phyloP scores from a whole-genome alignment of 2,113 vertebrate species.

The Sprattus sprattus region DNA sequence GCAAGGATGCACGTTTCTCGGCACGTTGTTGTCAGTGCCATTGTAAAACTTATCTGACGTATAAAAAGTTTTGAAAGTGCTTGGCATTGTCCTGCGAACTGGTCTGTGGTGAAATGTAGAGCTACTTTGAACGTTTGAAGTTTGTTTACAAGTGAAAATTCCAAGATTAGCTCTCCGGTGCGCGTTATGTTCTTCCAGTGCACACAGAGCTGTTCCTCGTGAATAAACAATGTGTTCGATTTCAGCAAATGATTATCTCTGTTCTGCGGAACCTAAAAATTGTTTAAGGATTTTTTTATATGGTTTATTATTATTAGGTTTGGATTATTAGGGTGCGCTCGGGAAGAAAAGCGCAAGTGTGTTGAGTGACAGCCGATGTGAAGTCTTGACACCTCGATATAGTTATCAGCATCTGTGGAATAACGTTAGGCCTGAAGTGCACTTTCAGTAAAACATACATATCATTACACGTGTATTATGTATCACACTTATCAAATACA shows the following conservation, averaged over 20 bases:
- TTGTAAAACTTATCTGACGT: neutral
- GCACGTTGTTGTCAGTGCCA: conserved; percentile 21
- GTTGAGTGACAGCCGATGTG: neutral
- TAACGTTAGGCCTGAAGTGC: neutral
- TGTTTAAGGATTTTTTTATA: neutral
- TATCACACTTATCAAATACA: neutral
- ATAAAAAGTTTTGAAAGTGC: neutral
- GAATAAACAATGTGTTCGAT: neutral
- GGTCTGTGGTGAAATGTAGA: neutral
- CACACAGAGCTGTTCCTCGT: conserved; percentile 7
- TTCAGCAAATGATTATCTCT: conserved; percentile 5
- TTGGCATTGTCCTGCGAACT: neutral
- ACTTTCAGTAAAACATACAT: neutral
- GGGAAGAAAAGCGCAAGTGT: neutral
- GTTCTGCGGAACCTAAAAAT: neutral
- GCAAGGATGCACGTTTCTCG: conserved; percentile 27
- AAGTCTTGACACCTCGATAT: neutral
- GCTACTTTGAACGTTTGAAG: neutral
- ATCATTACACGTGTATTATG: neutral
- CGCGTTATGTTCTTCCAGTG: conserved; percentile 19
- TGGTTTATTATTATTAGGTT: neutral
- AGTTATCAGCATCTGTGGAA: neutral
- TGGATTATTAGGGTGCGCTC: neutral
- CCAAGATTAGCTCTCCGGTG: neutral
- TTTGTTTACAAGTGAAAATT: conserved; percentile 12